A percentile compares a stretch with the other conserved stretches of the same genome.
Conservation (phyloP, 2,113 vertebrate genomes). For the Pomatorhinus ruficollis region DNA sequence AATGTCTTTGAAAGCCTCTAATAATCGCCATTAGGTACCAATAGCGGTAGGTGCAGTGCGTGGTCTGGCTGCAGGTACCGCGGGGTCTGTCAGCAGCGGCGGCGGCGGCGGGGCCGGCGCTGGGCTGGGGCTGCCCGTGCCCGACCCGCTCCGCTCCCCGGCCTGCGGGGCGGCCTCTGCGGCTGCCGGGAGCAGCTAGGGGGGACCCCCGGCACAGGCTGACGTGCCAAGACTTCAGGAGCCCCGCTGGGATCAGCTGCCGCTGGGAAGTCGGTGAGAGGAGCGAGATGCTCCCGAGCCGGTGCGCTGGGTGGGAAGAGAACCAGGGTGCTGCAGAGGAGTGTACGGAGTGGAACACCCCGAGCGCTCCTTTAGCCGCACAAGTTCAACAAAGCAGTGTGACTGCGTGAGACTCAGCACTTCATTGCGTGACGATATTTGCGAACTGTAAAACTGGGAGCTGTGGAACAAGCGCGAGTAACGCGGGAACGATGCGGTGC, state of each 20-base stretch:
- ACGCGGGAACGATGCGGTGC: accelerated
- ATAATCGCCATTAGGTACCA: accelerated
- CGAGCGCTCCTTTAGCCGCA: not conserved
- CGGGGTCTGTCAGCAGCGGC: not conserved
- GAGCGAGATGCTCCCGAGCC: not conserved
- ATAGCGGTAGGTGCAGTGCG: accelerated
- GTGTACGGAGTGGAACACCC: accelerated
- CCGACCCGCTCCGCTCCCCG: accelerated
- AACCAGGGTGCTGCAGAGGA: not conserved
- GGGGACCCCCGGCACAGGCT: not conserved
- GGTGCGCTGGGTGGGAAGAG: not conserved
- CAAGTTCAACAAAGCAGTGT: not conserved
- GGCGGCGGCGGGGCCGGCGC: accelerated
- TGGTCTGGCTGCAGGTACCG: accelerated
- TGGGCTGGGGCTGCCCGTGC: not conserved
- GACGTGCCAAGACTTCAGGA: not conserved
- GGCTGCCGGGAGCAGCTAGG: no score
- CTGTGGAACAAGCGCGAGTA: not conserved
- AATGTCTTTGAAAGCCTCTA: not conserved
- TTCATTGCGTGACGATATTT: not conserved
- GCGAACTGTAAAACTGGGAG: not conserved
- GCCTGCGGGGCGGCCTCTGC: accelerated
- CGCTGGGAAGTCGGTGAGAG: accelerated
- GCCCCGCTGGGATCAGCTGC: not conserved
- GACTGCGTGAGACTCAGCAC: not conserved